Evolutionary conservation across 1,140 invertebrate species (phyloP), one percentile per base, ranked within the genome.

Genomic region (Drosophila mayri): DNA sequence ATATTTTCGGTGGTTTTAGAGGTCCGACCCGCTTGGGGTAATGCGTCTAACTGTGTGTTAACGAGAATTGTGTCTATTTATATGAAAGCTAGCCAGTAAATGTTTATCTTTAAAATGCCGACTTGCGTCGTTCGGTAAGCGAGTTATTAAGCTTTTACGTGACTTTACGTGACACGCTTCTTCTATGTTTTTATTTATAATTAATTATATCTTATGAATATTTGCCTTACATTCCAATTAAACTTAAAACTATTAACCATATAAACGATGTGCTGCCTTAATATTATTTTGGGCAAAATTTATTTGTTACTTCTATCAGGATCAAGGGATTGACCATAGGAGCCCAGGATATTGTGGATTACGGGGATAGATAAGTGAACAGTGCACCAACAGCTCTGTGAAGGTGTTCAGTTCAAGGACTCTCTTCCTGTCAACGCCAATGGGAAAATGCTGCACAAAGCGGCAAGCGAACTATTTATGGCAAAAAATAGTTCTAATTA

Each of bases 261-360:
- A 30, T 30, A 30, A 30, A 30, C 28, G 28, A 7, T 30, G 6
- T 7, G 28, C 7, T 30, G 8, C 28, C 28, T 30, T 7, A 30
- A 30, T 7, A 8, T 30, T 30, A 30, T 30, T 30, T 30, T 30
- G 6, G 28, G 28, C 6, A 30, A 30, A 30, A 8, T 8, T 7
- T 30, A 30, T 7, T 8, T 1, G 7, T 8, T 30, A 30, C 2
- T 7, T 30, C 28, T 30, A 8, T 55, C 9, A 16, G 35, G 3
- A 4, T 4, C 3, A 22, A 38, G 5, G 20, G 35, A n/a, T 11
- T 14, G 0, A 7, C 20, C 2, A 38, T 54, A 11, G 16, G 20
- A n/a, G 35, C 20, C 20, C 32, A 54, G 50, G 50, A 37, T 12
- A 54, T 37, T 7, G 18, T 22, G 50, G 50, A 37, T 54, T 12